phyloP scores from a whole-genome alignment of 2,113 vertebrate species.

The Aptenodytes patagonicus region DNA sequence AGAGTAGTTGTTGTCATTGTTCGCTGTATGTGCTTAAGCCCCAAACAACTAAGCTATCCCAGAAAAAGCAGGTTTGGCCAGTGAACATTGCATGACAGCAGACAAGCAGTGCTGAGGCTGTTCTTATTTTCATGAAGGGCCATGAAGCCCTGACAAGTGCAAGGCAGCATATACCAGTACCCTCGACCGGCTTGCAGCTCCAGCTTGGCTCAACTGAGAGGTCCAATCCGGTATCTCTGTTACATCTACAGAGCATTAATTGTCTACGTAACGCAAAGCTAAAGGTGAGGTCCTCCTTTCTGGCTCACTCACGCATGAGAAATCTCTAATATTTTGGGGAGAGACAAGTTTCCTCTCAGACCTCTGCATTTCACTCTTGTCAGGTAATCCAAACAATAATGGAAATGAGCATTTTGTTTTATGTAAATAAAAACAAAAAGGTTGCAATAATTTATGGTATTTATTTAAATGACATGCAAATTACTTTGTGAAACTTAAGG shows the following conservation, averaged over 20 bases:
- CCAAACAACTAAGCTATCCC: neutral
- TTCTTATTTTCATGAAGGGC: neutral
- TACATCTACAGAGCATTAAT: neutral
- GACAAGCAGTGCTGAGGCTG: neutral
- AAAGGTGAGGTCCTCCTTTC: neutral
- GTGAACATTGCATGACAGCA: neutral
- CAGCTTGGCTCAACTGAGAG: neutral
- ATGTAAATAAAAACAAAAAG: slow-evolving; percentile 57
- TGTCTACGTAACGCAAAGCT: neutral
- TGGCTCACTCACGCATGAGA: neutral
- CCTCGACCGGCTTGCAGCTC: neutral
- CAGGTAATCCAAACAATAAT: slow-evolving; percentile 27
- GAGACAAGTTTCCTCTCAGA: neutral
- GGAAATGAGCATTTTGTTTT: slow-evolving; percentile 41
- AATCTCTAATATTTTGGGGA: neutral
- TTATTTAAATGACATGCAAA: slow-evolving; percentile 65
- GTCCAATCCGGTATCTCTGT: neutral
- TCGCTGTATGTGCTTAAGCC: neutral
- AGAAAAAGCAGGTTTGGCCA: neutral
- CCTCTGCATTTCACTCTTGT: neutral
- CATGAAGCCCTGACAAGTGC: neutral
- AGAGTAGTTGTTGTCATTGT: neutral
- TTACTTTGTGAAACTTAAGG: slow-evolving; percentile 40
- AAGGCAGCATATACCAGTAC: neutral
- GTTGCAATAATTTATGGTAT: slow-evolving; percentile 27